Conservation (phyloP, 2,797 vertebrate species). For the Cryptoprocta ferox region DNA sequence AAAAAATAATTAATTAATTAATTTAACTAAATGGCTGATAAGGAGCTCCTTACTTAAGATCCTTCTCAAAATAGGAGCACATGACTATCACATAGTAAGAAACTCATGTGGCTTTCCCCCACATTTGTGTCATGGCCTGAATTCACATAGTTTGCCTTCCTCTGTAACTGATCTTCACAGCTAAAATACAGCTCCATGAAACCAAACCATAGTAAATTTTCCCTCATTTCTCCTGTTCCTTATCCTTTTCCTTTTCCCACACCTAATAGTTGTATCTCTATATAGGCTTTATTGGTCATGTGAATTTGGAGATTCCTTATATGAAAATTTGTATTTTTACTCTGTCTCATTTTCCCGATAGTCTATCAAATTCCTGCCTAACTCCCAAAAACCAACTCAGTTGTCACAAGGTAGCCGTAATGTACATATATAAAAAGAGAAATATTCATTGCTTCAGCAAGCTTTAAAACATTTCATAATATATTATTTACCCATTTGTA, state of each 20-base stretch:
- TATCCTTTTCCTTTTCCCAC: not conserved
- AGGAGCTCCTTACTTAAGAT: not conserved
- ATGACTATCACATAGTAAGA: not conserved
- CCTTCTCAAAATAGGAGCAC: not conserved
- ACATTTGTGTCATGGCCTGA: not conserved
- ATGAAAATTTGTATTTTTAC: not conserved
- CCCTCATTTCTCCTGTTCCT: not conserved
- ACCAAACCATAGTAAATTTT: not conserved
- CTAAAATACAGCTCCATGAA: not conserved
- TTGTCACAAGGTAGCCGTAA: not conserved
- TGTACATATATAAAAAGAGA: not conserved
- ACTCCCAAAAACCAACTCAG: not conserved
- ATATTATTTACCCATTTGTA: not conserved
- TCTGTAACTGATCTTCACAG: not conserved
- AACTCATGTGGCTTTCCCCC: not conserved
- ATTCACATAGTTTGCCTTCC: not conserved
- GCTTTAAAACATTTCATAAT: not conserved
- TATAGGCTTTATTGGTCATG: not conserved
- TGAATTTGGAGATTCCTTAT: not conserved
- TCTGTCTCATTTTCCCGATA: not conserved
- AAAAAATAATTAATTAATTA: no score
- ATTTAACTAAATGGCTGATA: not conserved
- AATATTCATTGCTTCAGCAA: not conserved
- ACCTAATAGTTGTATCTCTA: not conserved
- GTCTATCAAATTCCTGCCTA: not conserved